phyloP scores from a whole-genome alignment of 1,140 invertebrate genomes.

The Nylanderia fulva region DNA sequence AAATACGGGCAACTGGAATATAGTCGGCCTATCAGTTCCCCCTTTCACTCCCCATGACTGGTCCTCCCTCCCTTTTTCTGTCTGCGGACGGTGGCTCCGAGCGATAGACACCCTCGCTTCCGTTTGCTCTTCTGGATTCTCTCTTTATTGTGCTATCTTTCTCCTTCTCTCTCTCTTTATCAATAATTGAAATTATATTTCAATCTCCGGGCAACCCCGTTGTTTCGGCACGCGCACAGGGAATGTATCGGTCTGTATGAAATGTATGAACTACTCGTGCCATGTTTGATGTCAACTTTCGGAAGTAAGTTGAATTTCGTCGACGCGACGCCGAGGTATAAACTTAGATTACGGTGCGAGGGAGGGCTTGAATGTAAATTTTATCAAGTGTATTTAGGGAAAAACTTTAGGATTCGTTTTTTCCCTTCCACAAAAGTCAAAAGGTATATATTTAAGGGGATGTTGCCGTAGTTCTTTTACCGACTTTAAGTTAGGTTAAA shows the following conservation, averaged over 20 bases:
- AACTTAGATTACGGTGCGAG: not conserved
- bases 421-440: not conserved
- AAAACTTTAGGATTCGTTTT: conserved; percentile 13
- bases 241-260: not conserved
- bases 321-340: not conserved
- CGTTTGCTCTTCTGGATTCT: not conserved
- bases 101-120: conserved; percentile 44
- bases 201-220: conserved; percentile 49
- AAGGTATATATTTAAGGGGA: too few relatives aligned
- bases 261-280: conserved; percentile 1
- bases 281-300: conserved; percentile 7
- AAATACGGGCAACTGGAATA: conserved; percentile 62
- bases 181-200: conserved; percentile 79
- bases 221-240: conserved; percentile 22
- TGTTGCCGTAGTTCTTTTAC: too few relatives aligned
- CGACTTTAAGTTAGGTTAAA: too few relatives aligned
- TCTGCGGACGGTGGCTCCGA: conserved; percentile 46
- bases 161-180: conserved; percentile 20
- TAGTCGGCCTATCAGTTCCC: conserved; percentile 63
- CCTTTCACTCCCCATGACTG: too few relatives aligned
- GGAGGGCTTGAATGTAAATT: not conserved
- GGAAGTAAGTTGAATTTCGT: conserved; percentile 9
- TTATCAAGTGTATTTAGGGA: not conserved
- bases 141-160: not conserved
- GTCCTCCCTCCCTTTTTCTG: conserved; percentile 66